A percentile compares a stretch with the other conserved stretches of the same genome.
These are phyloP conservation scores for Hemibagrus wyckioides DNA, from an alignment of 2,113 vertebrate genomes.

Conservation along the genomic window DNA sequence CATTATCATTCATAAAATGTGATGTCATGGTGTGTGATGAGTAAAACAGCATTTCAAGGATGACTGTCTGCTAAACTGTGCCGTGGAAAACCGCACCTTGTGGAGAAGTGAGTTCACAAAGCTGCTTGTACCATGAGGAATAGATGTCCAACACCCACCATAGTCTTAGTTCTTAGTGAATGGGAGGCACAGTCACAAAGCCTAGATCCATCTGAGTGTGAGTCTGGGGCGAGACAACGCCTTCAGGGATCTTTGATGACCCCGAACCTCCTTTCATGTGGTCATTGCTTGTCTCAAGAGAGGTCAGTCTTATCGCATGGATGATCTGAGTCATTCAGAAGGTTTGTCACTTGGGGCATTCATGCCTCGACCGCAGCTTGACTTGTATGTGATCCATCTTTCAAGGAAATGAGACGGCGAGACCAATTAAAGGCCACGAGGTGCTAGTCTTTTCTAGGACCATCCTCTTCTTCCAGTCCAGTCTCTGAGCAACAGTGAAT, in stretches of 20 bases:
- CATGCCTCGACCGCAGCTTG: constrained; percentile 57
- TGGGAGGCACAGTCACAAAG: constrained; percentile 38
- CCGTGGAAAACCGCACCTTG: constrained; percentile 20
- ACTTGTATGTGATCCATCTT: constrained; percentile 71
- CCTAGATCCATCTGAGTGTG: constrained; percentile 58
- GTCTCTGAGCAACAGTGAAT: background rate
- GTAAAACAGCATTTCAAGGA: background rate
- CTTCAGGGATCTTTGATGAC: constrained; percentile 64
- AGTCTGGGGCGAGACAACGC: constrained; percentile 63
- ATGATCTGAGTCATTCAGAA: constrained; percentile 67
- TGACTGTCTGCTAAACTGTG: constrained; percentile 9
- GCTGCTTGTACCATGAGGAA: constrained; percentile 8
- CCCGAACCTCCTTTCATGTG: constrained; percentile 71
- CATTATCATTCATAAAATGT: background rate
- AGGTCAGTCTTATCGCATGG: constrained; percentile 74
- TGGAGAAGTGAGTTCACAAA: constrained; percentile 18
- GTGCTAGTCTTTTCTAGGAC: constrained; percentile 51
- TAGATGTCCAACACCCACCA: constrained; percentile 36
- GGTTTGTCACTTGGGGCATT: constrained; percentile 65
- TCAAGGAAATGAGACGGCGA: constrained; percentile 63
- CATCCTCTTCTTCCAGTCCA: constrained; percentile 31
- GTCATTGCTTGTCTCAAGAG: constrained; percentile 62
- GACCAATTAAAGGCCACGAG: constrained; percentile 65
- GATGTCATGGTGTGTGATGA: constrained; percentile 1
- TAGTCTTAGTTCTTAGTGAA: constrained; percentile 47